phyloP scores from a whole-genome alignment of 2,113 vertebrate species.

The Microcebus griseorufus region DNA sequence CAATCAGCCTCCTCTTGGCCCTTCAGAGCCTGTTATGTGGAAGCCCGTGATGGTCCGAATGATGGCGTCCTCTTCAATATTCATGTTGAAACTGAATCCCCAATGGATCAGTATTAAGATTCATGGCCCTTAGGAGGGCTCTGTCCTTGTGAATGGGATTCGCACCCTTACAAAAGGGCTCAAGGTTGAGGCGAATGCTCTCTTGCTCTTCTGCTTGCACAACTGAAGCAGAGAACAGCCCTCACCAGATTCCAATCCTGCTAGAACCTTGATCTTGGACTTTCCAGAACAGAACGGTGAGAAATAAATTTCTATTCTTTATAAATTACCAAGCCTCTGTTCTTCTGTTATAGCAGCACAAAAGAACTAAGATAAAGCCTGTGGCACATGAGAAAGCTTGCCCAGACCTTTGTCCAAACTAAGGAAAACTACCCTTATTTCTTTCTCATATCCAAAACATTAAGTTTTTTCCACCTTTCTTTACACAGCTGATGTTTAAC shows the following conservation, averaged over 20 bases:
- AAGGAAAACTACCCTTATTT: background rate
- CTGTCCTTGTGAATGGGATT: background rate
- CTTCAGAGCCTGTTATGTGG: background rate
- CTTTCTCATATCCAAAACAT: background rate
- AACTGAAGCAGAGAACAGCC: background rate
- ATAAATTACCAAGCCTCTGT: background rate
- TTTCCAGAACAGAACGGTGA: background rate
- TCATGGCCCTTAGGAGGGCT: background rate
- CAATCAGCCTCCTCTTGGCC: background rate
- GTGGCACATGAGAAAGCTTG: background rate
- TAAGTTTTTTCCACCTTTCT: background rate
- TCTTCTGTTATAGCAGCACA: background rate
- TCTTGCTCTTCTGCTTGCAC: background rate
- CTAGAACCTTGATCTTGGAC: background rate
- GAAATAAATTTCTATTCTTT: background rate
- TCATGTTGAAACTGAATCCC: background rate
- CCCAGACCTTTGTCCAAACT: background rate
- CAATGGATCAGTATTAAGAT: background rate
- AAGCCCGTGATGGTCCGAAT: background rate
- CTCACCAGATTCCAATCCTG: background rate
- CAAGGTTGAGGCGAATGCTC: background rate
- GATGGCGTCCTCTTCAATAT: background rate
- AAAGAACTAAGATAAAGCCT: background rate
- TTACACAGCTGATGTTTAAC: background rate
- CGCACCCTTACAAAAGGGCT: too few relatives aligned